Base-by-base conservation (phyloP, 2,888 invertebrate genomes). In the Bugulina stolonifera region DNA sequence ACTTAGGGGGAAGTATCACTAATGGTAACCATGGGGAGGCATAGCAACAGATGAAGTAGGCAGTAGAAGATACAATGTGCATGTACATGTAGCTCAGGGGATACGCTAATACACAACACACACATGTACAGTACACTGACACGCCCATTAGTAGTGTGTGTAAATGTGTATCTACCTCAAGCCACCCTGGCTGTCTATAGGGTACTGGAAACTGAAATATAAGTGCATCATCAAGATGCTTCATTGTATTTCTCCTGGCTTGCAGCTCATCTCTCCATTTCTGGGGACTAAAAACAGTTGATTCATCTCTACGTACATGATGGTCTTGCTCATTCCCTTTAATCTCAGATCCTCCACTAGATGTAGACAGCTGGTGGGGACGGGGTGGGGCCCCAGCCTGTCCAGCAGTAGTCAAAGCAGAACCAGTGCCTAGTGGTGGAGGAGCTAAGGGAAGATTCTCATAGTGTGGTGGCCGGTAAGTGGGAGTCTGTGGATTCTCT, bases 191-290 rank as follows among this genome's bases (percentile, higher is more conserved):
- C 64, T 64, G 64, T 27, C 32, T 27, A 64, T 64, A 64, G 10
- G 64, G 64, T 14, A 64, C 64, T 29, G 64, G 64, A 64, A 64
- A 64, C 32, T 64, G 64, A 64, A 64, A 64, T 64, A 64, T 64
- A 22, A 64, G 64, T 1, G 29, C 29, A 32, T 64, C 64, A 32
- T 64, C 32, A n/a, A 57, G n/a, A n/a, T 27, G 64, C 5, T 32
- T 32, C 3, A 14, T 14, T 14, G 32, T 32, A 27, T 64, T 64
- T 14, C 25, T 64, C n/a, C 32, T 27, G 29, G 64, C 64, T 34
- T 64, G 64, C 64, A 64, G 32, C 64, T 64, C 32, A 64, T 64
- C 64, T 64, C 64, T 64, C 64, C 64, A 64, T 32, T 64, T 64
- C 64, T 64, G 64, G 10, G 64, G 64, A 27, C 27, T 27, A 5